Base-by-base conservation (phyloP, 2,797 vertebrate species). In the Amblyopsis hoosieri region DNA sequence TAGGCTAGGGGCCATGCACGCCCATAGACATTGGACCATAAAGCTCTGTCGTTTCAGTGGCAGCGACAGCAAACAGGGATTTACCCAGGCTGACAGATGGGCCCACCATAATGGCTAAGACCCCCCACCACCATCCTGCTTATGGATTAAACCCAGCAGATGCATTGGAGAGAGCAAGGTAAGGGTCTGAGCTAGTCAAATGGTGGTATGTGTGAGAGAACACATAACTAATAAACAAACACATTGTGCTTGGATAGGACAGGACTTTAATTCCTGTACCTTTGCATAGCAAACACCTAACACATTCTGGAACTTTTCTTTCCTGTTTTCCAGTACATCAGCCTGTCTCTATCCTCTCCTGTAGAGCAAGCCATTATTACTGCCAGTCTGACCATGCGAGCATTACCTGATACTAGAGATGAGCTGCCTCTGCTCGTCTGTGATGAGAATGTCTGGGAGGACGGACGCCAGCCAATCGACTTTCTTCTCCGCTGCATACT, bases 341-440 rank as follows among this genome's bases (percentile, higher is more conserved):
- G 1, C 8, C 48, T 47, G 12, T 17, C 15, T 61, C 17, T 29
- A 12, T 1, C 12, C 50, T 14, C 1, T 19, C 12, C 48, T 4
- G 23, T 15, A 46, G 13, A 59, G 4, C 12, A 60, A 15, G 53
- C 4, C 4, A 15, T 0, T 59, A 57, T 62, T 45, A 53, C 54
- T 4, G 23, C 42, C 23, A 69, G 60, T 48, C 56, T 29, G 63
- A 57, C 19, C 12, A 17, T 50, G 13, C 3, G 45, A 42, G 63
- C 74, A 74, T 13, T 93, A 99, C 97, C 97, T 96, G 94, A 98
- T 97, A 86, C 81, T 95, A 81, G 95, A 93, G 66, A 99, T 86
- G 54, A 99, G 95, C 23, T 94, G 94, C 12, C 90, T 91, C 3
- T 93, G 94, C 62, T 94, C 92, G 23, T 98, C 95, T 0, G 84